These are phyloP conservation scores for Lagorchestes hirsutus DNA, from an alignment of 2,797 vertebrate species.

Conservation along the genomic window DNA sequence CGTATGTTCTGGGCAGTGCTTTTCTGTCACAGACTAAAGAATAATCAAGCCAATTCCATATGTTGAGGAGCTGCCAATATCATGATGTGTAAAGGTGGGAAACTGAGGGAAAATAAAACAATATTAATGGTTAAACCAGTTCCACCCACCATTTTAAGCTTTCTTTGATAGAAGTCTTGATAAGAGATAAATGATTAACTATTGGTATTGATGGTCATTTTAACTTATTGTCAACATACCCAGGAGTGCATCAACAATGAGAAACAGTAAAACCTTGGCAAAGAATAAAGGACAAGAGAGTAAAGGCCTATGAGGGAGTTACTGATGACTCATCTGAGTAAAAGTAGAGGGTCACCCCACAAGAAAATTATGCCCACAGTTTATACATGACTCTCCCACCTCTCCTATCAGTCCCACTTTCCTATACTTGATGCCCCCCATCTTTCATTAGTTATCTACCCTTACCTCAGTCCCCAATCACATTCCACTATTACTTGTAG, in stretches of 20 bases:
- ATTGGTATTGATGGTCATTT: not conserved
- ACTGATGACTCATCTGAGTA: not conserved
- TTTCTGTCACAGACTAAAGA: not conserved
- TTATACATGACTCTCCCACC: not conserved
- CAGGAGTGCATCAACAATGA: too few species aligned
- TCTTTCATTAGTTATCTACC: not conserved
- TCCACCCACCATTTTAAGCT: slow-evolving; percentile 21
- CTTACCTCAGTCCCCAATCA: not conserved
- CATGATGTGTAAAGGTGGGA: slow-evolving; percentile 10
- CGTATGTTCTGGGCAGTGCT: not conserved
- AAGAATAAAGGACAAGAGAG: not conserved
- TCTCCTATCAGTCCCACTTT: not conserved
- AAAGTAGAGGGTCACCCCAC: not conserved
- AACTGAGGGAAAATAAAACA: not conserved
- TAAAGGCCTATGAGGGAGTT: not conserved
- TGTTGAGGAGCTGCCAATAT: not conserved
- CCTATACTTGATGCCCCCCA: not conserved
- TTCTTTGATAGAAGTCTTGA: not conserved
- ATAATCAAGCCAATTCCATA: not conserved
- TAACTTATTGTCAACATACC: not conserved
- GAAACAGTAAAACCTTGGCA: not conserved
- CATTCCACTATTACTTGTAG: not conserved
- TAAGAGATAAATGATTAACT: slow-evolving; percentile 53
- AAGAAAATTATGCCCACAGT: not conserved
- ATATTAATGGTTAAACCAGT: slow-evolving; percentile 59